These are phyloP conservation scores for Enteromius treurensis DNA, from an alignment of 2,797 vertebrate genomes.

Conservation along the genomic window DNA sequence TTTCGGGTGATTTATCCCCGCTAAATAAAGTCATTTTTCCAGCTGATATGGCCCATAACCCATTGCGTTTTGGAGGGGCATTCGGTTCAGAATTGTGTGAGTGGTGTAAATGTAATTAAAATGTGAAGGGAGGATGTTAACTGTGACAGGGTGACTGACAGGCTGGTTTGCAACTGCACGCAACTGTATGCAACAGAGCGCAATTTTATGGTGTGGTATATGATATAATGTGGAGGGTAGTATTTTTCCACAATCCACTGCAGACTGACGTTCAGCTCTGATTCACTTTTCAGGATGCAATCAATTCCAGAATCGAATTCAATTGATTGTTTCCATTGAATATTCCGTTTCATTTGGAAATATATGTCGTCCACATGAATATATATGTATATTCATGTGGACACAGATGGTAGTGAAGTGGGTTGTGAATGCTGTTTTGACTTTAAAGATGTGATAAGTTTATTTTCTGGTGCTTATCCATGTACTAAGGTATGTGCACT, in stretches of 20 bases:
- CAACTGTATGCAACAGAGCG: neutral
- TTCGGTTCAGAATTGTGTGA: neutral
- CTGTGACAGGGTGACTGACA: neutral
- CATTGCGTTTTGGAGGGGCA: neutral
- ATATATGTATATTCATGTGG: no score
- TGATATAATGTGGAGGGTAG: neutral
- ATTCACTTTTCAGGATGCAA: conserved; percentile 11
- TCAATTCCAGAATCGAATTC: conserved; percentile 6
- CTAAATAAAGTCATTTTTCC: neutral
- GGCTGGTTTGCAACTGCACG: neutral
- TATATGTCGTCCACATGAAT: neutral
- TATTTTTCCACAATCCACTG: conserved; percentile 17
- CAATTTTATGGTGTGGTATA: neutral
- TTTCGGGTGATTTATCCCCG: neutral
- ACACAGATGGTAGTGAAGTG: neutral
- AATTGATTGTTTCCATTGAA: neutral
- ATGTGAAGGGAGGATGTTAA: neutral
- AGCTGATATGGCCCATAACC: neutral
- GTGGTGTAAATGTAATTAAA: neutral
- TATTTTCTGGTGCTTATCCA: neutral
- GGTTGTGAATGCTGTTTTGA: neutral
- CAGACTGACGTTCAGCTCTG: neutral
- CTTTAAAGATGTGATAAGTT: neutral
- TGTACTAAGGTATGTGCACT: neutral
- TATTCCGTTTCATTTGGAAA: conserved; percentile 4